phyloP scores from a whole-genome alignment of 2,888 invertebrate genomes.

The Aspidiotus destructor region DNA sequence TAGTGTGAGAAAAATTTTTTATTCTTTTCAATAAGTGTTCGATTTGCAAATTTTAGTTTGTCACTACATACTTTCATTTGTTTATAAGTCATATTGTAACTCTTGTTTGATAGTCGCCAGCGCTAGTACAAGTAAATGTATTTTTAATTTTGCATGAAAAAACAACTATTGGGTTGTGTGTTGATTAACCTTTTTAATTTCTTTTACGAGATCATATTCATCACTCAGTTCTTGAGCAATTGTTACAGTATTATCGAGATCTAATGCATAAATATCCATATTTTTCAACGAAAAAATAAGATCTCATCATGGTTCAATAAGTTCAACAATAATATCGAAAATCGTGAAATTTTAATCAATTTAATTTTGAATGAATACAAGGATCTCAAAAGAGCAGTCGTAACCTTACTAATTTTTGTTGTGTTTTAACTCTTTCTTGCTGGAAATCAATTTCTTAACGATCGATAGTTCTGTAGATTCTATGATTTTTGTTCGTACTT shows the following conservation, averaged over 20 bases:
- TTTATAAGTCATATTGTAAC: no score
- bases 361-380: background rate
- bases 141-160: background rate
- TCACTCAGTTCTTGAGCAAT: background rate
- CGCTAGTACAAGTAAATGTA: no score
- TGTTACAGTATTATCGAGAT: no score
- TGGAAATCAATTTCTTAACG: constrained; percentile 11
- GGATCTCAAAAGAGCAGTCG: background rate
- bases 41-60: constrained; percentile 1
- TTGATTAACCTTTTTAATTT: constrained; percentile 15
- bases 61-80: background rate
- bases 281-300: no score
- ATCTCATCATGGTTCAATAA: no score
- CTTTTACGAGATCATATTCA: constrained; percentile 9
- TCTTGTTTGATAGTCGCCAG: no score
- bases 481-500: constrained; percentile 9
- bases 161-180: constrained; percentile 7
- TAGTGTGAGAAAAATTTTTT: constrained; percentile 4
- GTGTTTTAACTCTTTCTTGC: constrained; percentile 14
- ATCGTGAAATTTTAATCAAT: background rate
- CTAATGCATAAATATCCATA: no score
- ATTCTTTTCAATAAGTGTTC: constrained; percentile 1
- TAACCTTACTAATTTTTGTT: constrained; percentile 4
- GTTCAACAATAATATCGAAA: background rate
- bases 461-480: constrained; percentile 18